phyloP scores from a whole-genome alignment of 2,888 invertebrate species.

The Hyles lineata region DNA sequence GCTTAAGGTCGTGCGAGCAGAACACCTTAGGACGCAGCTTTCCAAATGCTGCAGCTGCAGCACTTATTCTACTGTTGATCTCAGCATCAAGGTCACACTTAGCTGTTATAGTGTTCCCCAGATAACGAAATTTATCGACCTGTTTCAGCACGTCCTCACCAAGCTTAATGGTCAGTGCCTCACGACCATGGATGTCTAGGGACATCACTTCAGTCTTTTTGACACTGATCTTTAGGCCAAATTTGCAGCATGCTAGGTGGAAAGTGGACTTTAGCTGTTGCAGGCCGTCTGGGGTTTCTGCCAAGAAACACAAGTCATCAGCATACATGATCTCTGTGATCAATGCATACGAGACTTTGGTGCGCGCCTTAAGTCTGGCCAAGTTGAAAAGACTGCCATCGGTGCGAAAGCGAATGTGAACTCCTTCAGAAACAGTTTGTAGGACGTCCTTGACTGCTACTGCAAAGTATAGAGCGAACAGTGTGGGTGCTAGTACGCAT shows the following conservation, averaged over 20 bases:
- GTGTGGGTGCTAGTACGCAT: conserved; percentile 37
- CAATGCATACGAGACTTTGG: conserved; percentile 17
- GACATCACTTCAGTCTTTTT: conserved; percentile 37
- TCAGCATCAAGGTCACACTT: no score
- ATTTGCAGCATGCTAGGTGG: conserved; percentile 31
- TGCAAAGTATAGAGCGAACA: no score
- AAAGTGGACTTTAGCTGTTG: conserved; percentile 33
- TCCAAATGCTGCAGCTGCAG: no score
- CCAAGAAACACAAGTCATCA: conserved; percentile 36
- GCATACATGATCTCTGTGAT: conserved; percentile 38
- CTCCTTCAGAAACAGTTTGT: conserved; percentile 34
- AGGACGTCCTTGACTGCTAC: no score
- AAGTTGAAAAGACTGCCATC: conserved; percentile 35
- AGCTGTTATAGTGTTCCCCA: no score
- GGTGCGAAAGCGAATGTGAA: conserved; percentile 34
- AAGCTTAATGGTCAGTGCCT: no score
- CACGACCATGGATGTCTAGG: no score
- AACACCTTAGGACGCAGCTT: no score
- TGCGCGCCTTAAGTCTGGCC: conserved; percentile 29
- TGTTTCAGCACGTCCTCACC: no score
- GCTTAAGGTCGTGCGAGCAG: no score
- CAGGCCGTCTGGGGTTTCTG: conserved; percentile 35
- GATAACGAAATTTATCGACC: no score
- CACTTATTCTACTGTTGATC: no score
- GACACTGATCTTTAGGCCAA: conserved; percentile 39